Evolutionary conservation across 2,888 invertebrate genomes (phyloP).

Genomic region (Chymomyza fuscimana): DNA sequence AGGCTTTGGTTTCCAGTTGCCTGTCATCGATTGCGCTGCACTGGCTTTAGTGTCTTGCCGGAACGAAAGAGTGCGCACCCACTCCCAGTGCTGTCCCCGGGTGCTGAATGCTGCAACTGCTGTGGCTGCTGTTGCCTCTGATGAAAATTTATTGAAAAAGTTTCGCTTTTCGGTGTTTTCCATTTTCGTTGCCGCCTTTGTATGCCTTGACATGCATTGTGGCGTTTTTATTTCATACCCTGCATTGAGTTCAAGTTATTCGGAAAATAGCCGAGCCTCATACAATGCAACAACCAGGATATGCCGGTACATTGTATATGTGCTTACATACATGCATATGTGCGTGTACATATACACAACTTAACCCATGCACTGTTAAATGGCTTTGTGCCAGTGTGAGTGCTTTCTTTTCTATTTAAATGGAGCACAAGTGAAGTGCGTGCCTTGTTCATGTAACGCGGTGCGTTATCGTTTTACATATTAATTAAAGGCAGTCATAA

Average conservation of each 20-base stretch:
- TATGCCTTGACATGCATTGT: constrained; percentile 50
- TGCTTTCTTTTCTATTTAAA: constrained; percentile 72
- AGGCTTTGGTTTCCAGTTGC: constrained; percentile 66
- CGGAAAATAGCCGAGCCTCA: constrained; percentile 63
- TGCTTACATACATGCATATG: neutral
- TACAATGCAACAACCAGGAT: constrained; percentile 35
- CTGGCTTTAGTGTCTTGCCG: constrained; percentile 56
- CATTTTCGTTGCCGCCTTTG: constrained; percentile 60
- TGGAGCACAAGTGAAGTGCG: constrained; percentile 74
- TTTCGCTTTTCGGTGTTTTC: constrained; percentile 63
- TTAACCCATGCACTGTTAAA: constrained; percentile 1
- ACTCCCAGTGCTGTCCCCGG: neutral
- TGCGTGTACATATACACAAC: constrained; percentile 7
- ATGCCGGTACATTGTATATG: neutral
- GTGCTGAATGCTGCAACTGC: neutral
- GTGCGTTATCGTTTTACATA: constrained; percentile 56
- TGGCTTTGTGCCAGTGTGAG: constrained; percentile 10
- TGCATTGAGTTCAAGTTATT: constrained; percentile 74
- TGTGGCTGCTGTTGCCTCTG: constrained; percentile 19
- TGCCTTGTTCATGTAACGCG: constrained; percentile 36
- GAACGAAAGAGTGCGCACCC: constrained; percentile 18
- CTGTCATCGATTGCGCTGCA: constrained; percentile 66
- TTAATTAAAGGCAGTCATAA: constrained; percentile 58
- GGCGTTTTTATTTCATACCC: constrained; percentile 63
- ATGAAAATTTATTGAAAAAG: constrained; percentile 74